A percentile compares a stretch with the other conserved stretches of the same genome.
phyloP scores from a whole-genome alignment of 2,113 vertebrate species.

The Solenodon paradoxus region DNA sequence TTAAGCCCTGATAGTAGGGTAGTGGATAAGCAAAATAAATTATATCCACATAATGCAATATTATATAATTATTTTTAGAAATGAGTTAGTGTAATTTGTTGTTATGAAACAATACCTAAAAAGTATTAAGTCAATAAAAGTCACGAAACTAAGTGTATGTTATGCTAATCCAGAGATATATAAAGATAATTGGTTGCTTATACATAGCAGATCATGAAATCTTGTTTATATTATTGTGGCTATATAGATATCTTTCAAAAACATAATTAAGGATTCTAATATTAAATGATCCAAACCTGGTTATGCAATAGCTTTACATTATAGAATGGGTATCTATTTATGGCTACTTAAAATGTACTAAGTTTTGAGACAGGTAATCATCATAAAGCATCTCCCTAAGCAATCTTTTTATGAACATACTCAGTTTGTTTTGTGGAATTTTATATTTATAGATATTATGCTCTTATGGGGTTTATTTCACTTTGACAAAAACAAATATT shows the following conservation, averaged over 20 bases:
- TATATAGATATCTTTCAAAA: background rate
- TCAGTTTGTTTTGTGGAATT: background rate
- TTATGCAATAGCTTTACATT: background rate
- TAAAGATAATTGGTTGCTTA: background rate
- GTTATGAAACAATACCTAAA: background rate
- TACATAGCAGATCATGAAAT: background rate
- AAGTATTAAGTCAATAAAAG: background rate
- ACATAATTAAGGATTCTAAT: background rate
- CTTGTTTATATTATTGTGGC: background rate
- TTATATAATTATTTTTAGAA: background rate
- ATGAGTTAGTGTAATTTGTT: background rate
- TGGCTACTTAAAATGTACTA: background rate
- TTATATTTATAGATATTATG: background rate
- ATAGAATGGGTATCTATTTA: constrained; percentile 7
- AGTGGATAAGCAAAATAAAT: background rate
- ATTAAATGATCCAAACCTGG: background rate
- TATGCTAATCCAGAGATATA: background rate
- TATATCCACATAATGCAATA: background rate
- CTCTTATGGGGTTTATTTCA: background rate
- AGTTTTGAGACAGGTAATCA: background rate
- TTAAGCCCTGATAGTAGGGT: background rate
- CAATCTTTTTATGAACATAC: background rate
- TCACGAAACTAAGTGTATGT: background rate
- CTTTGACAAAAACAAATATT: background rate
- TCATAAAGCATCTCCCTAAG: background rate